Base-by-base conservation (phyloP, 2,113 vertebrate genomes). In the Neogobius melanostomus region DNA sequence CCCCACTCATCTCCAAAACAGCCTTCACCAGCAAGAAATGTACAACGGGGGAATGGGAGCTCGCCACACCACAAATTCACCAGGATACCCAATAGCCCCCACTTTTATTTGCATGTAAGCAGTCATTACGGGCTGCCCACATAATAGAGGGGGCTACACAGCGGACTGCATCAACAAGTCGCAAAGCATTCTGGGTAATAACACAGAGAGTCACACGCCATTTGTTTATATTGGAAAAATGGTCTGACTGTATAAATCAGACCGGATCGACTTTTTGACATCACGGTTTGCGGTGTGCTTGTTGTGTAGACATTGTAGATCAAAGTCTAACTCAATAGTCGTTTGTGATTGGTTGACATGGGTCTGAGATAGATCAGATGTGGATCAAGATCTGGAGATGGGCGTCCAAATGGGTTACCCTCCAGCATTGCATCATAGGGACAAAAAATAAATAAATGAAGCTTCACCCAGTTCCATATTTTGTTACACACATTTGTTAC, bases 51-150 rank as follows among this genome's bases (percentile, higher is more conserved):
- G 76, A 76, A 83, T 56, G 79, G 85, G 84, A 85, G 77, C 77
- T 85, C 81, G 85, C 77, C 89, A 74, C 80, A 87, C 88, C 83
- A 49, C 91, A 92, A 90, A 93, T 90, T 90, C 89, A 85, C 71
- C 76, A 88, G 83, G 90, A 93, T 88, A 91, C 87, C 84, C 85
- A 91, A 90, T 89, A 89, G 79, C 80, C 85, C 86, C 73, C 74
- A 74, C 78, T 79, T 84, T 82, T 90, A 89, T 88, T 88, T 82
- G 76, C 66, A 78, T 74, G 68, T 73, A 85, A 88, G 83, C 70
- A 80, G 83, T 87, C 79, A 91, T 90, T 89, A 85, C 81, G 74
- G 73, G 51, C 81, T 73, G 82, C 74, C 90, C 88, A 88, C 91
- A 89, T 90, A 92, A 79, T 91, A 88, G 53, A 56, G 66, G 73